Base-by-base conservation (phyloP, 2,113 vertebrate species). In the Paraplagusia blochii region DNA sequence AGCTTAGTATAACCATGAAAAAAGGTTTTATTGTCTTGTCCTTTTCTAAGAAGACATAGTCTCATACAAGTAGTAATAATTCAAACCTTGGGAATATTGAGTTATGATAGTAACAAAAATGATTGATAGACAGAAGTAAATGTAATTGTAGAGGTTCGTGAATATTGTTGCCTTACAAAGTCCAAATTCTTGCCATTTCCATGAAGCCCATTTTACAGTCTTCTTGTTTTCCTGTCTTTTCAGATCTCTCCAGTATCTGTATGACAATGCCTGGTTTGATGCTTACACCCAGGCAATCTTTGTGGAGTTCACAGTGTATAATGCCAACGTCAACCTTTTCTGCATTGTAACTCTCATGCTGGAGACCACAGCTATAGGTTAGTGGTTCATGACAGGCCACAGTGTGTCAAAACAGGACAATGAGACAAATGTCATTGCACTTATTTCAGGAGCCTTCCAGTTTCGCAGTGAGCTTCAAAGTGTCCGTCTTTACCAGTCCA, bases 291-390 rank as follows among this genome's bases (percentile, higher is more conserved):
- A 94, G 72, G 95, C 94, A 0, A 77, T 95, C 72, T 96, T 99
- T 85, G 89, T 93, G 55, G 95, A 98, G 85, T 98, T 98, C 79
- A 96, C 94, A 0, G 91, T 96, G 74, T 98, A 99, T 85, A 99
- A 98, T 1, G 94, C 95, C 66, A 98, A 95, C 0, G 90, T 99
- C 79, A 98, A 97, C 83, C 92, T 98, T 46, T 97, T 98, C 87
- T 97, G 94, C 82, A 89, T 94, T 9, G 76, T 93, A 69, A 93
- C 80, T 0, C 89, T 99, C 52, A 91, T 92, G 53, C 90, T 98
- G 72, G 96, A 98, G 87, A 95, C 90, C 69, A 92, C 90, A 10
- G 93, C 91, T 48, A 86, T 90, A 54, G 95, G 95, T 97, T 33
- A 85, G 91, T 58, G 3, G n/a, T 29, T 29, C 6, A 29, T 29